Evolutionary conservation across 2,113 vertebrate species (phyloP).

Genomic region (Xenus cinereus): DNA sequence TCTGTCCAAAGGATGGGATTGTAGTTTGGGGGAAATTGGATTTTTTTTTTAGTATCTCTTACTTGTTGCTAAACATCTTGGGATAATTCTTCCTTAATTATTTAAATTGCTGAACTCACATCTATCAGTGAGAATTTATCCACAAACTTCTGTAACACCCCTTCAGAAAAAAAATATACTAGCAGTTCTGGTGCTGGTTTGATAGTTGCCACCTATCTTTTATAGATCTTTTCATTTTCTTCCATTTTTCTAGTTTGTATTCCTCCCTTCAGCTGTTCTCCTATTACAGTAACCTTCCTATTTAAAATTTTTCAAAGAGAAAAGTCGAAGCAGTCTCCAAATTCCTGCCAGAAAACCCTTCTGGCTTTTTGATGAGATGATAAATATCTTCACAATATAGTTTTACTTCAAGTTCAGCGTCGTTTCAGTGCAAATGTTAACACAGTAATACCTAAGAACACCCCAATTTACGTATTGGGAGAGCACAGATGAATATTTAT

Average conservation of each 20-base stretch:
- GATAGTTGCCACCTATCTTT: background rate
- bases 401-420: background rate
- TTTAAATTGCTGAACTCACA: background rate
- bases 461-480: background rate
- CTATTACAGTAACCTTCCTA: background rate
- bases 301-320: background rate
- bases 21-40: rapidly evolving
- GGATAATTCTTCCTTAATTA: background rate
- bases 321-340: background rate
- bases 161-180: background rate
- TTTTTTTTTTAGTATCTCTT: background rate
- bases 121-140: background rate
- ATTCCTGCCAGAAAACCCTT: background rate
- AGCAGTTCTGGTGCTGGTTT: background rate
- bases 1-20: background rate
- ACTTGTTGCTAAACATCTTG: background rate
- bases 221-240: background rate
- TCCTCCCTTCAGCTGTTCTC: background rate
- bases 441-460: background rate
- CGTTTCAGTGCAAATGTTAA: background rate
- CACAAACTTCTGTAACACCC: background rate
- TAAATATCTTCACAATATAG: background rate
- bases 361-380: background rate
- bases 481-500: background rate
- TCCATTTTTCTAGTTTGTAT: background rate